Percentiles rank a stretch among this genome's conserved stretches.
Evolutionary conservation across 2,888 invertebrate species (phyloP).

Genomic region (Tetheella fluctuosa): DNA sequence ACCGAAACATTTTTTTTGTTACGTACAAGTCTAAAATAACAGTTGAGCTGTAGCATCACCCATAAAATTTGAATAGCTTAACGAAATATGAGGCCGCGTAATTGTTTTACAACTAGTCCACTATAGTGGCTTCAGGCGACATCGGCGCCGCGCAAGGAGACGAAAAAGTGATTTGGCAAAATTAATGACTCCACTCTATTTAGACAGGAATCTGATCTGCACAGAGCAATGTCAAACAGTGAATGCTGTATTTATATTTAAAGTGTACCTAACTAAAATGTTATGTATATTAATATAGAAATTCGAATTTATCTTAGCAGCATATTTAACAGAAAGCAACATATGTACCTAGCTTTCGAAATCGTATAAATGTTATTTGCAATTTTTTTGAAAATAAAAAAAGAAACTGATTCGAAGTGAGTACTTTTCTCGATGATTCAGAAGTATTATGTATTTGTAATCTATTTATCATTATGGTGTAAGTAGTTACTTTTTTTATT

Average conservation of each 20-base stretch:
- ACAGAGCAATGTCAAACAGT: conserved; percentile 32
- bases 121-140: conserved; percentile 22
- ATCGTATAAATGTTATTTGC: too few species aligned
- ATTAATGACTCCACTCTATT: conserved; percentile 61
- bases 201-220: conserved; percentile 48
- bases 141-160: conserved; percentile 52
- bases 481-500: too few species aligned
- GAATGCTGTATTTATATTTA: not conserved
- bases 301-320: not conserved
- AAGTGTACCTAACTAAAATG: not conserved
- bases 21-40: conserved; percentile 20
- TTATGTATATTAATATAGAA: not conserved
- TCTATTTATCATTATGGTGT: too few species aligned
- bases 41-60: conserved; percentile 24
- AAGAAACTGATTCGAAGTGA: too few species aligned
- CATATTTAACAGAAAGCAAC: not conserved
- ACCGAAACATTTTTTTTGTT: conserved; percentile 2
- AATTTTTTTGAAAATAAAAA: too few species aligned
- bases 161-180: conserved; percentile 67
- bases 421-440: too few species aligned
- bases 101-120: conserved; percentile 45
- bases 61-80: conserved; percentile 48
- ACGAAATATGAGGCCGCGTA: conserved; percentile 50
- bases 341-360: too few species aligned
- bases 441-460: too few species aligned